Base-by-base conservation (phyloP, 1,140 invertebrate species). In the Drosophila nasuta region DNA sequence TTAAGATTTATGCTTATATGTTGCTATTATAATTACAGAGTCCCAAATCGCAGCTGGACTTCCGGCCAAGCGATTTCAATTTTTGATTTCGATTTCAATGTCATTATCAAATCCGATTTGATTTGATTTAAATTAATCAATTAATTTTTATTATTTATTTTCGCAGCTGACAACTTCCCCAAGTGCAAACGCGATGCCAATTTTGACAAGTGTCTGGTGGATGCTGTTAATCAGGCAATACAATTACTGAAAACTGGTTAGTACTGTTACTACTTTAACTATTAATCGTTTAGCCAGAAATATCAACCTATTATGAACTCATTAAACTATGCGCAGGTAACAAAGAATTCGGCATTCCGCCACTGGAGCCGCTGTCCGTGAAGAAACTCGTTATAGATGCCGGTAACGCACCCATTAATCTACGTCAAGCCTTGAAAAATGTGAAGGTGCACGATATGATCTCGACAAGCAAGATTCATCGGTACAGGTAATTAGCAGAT, bases 381-480 rank as follows among this genome's bases (percentile, higher is more conserved):
- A 91, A 92, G 69, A 83, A 90, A 80, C 82, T 93, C 5, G 77
- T 89, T 70, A 89, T 93, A 65, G 86, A 92, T 15, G 82, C 91
- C 66, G 91, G 91, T 58, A 92, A 82, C 73, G 82, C 91, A 20
- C 92, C 94, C 15, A 94, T 95, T 7, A 92, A 93, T 38, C 88
- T 95, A 8, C 93, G 91, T 20, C 94, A 95, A 77, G 90, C 94
- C 52, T 94, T 94, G 78, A 93, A 92, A 75, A 94, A 95, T 82
- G 82, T 94, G 28, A 93, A 94, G 80, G 59, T 95, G 30, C 64
- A 94, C 72, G 94, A 94, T 46, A 79, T 95, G 52, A 94, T 92
- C 62, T 91, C 81, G 35, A 91, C 91, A 5, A 92, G 91, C 69
- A 92, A 89, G 78, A 88, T 92, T n/a, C 78, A 81, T 41, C 79